Conservation (phyloP, 1,140 invertebrate species). For the Oppia nitens region DNA sequence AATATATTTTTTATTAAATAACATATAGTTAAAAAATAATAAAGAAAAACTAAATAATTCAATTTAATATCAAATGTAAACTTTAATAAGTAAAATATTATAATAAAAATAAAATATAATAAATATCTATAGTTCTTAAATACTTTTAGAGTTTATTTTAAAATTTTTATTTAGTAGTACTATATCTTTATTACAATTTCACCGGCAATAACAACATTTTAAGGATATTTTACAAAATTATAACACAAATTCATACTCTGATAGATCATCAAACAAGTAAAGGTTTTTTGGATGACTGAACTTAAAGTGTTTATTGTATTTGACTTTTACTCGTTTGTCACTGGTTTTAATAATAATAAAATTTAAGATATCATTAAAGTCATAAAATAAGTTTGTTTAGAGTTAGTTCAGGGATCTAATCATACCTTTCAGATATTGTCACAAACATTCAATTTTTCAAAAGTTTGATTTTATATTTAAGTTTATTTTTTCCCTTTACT, state of each 20-base stretch:
- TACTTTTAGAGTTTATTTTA: too few species aligned
- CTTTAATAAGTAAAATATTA: too few species aligned
- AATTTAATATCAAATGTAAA: too few species aligned
- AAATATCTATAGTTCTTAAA: too few species aligned
- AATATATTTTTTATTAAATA: too few species aligned
- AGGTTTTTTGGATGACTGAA: conserved; percentile 22
- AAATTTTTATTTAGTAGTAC: too few species aligned
- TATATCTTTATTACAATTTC: conserved; percentile 21
- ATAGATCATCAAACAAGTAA: conserved; percentile 23
- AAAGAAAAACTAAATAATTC: too few species aligned
- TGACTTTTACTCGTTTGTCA: conserved; percentile 27
- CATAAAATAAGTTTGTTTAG: conserved; percentile 29
- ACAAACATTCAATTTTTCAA: neutral
- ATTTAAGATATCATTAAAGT: conserved; percentile 27
- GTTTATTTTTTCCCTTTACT: too few species aligned
- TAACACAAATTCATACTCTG: conserved; percentile 22
- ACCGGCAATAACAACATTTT: conserved; percentile 21
- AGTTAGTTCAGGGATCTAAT: conserved; percentile 27
- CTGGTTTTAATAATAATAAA: conserved; percentile 24
- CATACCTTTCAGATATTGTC: conserved; percentile 29
- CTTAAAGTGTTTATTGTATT: conserved; percentile 27
- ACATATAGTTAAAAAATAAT: too few species aligned
- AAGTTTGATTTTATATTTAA: too few species aligned
- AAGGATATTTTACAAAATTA: conserved; percentile 26
- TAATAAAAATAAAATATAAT: too few species aligned